phyloP scores from a whole-genome alignment of 2,888 invertebrate species.

The Mythimna loreyi region DNA sequence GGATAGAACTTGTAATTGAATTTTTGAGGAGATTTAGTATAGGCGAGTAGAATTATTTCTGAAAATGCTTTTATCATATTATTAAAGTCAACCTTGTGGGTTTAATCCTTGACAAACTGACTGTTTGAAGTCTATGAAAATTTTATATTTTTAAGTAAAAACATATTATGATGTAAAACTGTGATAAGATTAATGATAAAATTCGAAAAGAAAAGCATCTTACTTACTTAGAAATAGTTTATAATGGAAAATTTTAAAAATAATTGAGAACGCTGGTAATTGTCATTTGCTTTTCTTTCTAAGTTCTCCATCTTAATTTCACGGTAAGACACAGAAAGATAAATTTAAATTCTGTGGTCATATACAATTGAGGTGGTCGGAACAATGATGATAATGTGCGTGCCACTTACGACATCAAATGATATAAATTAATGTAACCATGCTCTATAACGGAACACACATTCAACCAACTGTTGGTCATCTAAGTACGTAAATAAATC shows the following conservation, averaged over 20 bases:
- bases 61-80: background rate
- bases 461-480: conserved; percentile 35
- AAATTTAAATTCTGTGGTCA: conserved; percentile 29
- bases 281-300: conserved; percentile 8
- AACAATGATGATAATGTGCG: conserved; percentile 51
- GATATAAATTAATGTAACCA: conserved; percentile 41
- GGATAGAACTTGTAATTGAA: background rate
- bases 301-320: conserved; percentile 20
- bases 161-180: background rate
- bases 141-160: background rate
- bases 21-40: background rate
- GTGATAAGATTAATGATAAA: no score
- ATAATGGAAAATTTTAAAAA: background rate
- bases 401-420: conserved; percentile 47
- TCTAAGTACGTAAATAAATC: conserved; percentile 53
- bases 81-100: background rate
- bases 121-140: conserved; percentile 1
- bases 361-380: conserved; percentile 34
- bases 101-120: background rate
- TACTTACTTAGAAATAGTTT: background rate
- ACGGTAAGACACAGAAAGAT: conserved; percentile 30
- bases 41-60: background rate
- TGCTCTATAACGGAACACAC: conserved; percentile 52
- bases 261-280: conserved; percentile 1
- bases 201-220: no score